Evolutionary conservation across 2,888 invertebrate genomes (phyloP).

Genomic region (Zygogramma bicolorata): DNA sequence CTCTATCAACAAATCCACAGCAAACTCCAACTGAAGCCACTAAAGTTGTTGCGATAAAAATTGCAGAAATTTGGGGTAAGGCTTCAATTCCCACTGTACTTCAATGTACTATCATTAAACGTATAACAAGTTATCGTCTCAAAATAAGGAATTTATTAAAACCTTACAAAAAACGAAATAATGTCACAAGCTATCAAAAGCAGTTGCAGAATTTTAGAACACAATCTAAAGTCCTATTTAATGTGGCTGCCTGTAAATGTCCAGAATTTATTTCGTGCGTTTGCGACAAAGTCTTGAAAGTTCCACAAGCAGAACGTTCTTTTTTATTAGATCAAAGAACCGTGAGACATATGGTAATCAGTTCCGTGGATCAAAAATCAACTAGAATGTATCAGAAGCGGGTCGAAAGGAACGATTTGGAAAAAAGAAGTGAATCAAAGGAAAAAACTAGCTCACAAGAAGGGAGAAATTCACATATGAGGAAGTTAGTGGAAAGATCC

Average conservation of each 20-base stretch:
- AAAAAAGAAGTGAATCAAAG: neutral
- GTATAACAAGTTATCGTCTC: neutral
- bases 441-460: neutral
- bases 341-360: neutral
- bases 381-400: neutral
- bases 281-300: neutral
- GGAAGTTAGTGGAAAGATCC: neutral
- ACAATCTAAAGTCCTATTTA: neutral
- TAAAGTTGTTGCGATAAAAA: neutral
- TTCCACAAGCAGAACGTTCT: neutral
- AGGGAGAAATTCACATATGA: neutral
- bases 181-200: neutral
- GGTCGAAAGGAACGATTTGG: neutral
- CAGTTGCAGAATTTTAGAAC: neutral
- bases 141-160: neutral
- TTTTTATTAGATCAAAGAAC: conserved; percentile 12
- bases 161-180: conserved; percentile 6
- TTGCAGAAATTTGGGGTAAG: neutral
- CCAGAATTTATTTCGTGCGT: neutral
- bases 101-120: neutral
- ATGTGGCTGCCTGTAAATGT: neutral
- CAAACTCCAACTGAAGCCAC: neutral
- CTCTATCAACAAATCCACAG: neutral
- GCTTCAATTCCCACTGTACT: neutral
- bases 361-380: neutral